Conservation (phyloP, 2,888 invertebrate species). For the Busseola fusca region DNA sequence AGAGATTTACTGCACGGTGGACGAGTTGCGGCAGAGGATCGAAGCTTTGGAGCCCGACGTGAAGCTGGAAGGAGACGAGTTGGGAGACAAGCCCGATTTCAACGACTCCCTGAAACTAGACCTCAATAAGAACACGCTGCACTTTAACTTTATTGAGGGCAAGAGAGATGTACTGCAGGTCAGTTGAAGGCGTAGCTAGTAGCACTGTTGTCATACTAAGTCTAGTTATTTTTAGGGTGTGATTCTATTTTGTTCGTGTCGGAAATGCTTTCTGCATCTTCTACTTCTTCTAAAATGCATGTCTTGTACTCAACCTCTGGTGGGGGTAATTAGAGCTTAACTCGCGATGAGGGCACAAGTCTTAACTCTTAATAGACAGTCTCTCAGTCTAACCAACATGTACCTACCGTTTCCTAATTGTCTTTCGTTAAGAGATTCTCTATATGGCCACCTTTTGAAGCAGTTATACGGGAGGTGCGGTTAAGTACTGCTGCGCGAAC, state of each 20-base stretch:
- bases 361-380: background rate
- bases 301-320: background rate
- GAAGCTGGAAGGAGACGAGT: constrained; percentile 66
- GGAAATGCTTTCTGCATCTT: constrained; percentile 18
- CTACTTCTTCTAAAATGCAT: constrained; percentile 7
- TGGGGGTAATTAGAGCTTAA: constrained; percentile 1
- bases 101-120: constrained; percentile 67
- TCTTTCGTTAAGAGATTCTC: background rate
- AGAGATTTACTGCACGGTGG: constrained; percentile 91
- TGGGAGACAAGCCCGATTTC: constrained; percentile 67
- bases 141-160: constrained; percentile 87
- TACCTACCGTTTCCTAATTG: background rate
- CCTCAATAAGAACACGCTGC: constrained; percentile 81
- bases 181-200: constrained; percentile 43
- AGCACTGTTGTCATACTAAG: constrained; percentile 24
- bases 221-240: constrained; percentile 35
- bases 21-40: constrained; percentile 90
- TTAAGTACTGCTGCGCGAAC: constrained; percentile 11
- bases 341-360: background rate
- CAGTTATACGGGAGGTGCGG: background rate
- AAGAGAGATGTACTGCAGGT: constrained; percentile 85
- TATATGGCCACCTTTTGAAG: background rate
- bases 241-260: constrained; percentile 26
- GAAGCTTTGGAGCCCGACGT: constrained; percentile 83
- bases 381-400: background rate